A percentile compares a stretch with the other conserved stretches of the same genome.
phyloP scores from a whole-genome alignment of 2,888 invertebrate species.

The Volucella inanis region DNA sequence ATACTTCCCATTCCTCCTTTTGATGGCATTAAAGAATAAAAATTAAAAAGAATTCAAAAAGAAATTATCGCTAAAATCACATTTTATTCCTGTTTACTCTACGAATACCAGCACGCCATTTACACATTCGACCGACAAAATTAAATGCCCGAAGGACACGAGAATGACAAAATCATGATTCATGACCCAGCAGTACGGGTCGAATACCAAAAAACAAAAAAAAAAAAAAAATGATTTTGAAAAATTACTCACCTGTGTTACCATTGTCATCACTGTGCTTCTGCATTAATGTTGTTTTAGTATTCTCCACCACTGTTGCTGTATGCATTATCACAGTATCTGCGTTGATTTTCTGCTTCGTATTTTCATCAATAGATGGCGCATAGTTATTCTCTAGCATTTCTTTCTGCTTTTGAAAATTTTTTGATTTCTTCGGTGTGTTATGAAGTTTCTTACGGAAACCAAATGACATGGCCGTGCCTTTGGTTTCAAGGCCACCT shows the following conservation, averaged over 20 bases:
- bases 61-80: constrained; percentile 50
- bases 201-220: constrained; percentile 6
- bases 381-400: constrained; percentile 72
- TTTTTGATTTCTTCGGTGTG: constrained; percentile 82
- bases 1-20: too few species aligned
- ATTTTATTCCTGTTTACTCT: background rate
- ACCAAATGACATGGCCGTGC: constrained; percentile 93
- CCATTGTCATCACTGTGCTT: constrained; percentile 81
- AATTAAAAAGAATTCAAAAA: background rate
- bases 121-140: constrained; percentile 23
- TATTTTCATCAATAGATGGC: constrained; percentile 76
- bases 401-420: constrained; percentile 70
- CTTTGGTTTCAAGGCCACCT: constrained; percentile 83
- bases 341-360: constrained; percentile 52
- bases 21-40: background rate
- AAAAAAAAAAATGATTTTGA: background rate
- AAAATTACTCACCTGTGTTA: constrained; percentile 80
- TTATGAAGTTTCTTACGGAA: constrained; percentile 88
- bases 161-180: constrained; percentile 31
- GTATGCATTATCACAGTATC: constrained; percentile 77
- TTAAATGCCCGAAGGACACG: constrained; percentile 23
- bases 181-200: background rate
- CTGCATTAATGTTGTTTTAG: constrained; percentile 48
- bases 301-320: constrained; percentile 61
- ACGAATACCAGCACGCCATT: constrained; percentile 44